Evolutionary conservation across 2,888 invertebrate species (phyloP), one percentile per base, ranked within the genome.

Genomic region (Allacma fusca): DNA sequence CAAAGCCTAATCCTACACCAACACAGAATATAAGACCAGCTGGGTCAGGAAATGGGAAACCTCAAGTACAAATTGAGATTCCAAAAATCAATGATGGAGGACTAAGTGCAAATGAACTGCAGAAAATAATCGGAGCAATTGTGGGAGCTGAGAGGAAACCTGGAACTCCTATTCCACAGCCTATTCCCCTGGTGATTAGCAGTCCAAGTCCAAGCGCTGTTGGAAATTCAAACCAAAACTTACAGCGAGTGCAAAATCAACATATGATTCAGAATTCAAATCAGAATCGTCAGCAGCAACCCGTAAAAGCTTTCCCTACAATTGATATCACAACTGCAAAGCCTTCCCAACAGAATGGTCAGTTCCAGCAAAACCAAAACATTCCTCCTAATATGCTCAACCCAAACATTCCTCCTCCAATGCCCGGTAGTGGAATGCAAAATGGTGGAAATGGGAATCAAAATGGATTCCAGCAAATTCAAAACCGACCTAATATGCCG

Each of bases 41-140:
- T n/a, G n/a, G n/a, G n/a, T n/a, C n/a, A n/a, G n/a, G n/a, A n/a
- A n/a, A n/a, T n/a, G n/a, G 12, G 7, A 75, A 65, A 44, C 24
- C 76, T 21, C 43, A 64, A 43, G 62, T 77, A 43, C 73, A 77
- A 28, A 40, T 79, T 28, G 57, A 71, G 12, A 9, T 79, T 1
- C 79, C 79, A n/a, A 79, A 79, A 69, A 34, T 74, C n/a, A 28
- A 76, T 19, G 76, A 79, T 70, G 79, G 77, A 1, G 79, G 79
- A 23, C 44, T 77, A 68, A 76, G 26, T 29, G 50, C 26, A 23
- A 75, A 68, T n/a, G 82, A 82, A 40, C 75, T 82, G 68, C 79
- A 81, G 64, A 81, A 79, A 62, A 69, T 82, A 9, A 82, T 82
- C 70, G 81, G 82, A n/a, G 79, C 81, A n/a, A 82, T 82, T 69